These are phyloP conservation scores for Urocyon cinereoargenteus DNA, from an alignment of 2,797 vertebrate genomes.

Conservation along the genomic window DNA sequence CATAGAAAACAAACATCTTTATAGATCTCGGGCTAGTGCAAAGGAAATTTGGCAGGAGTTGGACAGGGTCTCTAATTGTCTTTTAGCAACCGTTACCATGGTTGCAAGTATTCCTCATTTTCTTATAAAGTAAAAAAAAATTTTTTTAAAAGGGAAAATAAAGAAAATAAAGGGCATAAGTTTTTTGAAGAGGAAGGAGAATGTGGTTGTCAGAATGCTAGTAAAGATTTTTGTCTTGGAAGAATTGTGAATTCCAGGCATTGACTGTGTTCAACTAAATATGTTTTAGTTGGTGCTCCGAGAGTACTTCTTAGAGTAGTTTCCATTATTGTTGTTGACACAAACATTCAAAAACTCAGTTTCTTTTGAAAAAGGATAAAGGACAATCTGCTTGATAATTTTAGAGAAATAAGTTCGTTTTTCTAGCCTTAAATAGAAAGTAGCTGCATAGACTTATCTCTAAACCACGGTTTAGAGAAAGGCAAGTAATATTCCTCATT, in stretches of 20 bases:
- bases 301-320: conserved; percentile 15
- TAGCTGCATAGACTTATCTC: neutral
- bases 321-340: neutral
- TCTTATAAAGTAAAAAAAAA: neutral
- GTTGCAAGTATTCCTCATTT: conserved; percentile 15
- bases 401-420: neutral
- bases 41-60: neutral
- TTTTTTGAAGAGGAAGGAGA: conserved; percentile 41
- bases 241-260: neutral
- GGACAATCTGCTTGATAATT: conserved; percentile 47
- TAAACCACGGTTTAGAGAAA: neutral
- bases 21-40: neutral
- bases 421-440: conserved; percentile 39
- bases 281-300: neutral
- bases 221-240: conserved; percentile 35
- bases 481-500: neutral
- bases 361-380: conserved; percentile 39
- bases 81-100: conserved; percentile 28
- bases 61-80: neutral
- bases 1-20: conserved; percentile 47
- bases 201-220: neutral
- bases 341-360: neutral
- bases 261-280: conserved; percentile 17
- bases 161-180: neutral
- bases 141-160: conserved; percentile 16